Percentiles rank a stretch among this genome's conserved stretches.
These are phyloP conservation scores for Ridgeia piscesae DNA, from an alignment of 1,140 invertebrate species.

Conservation along the genomic window DNA sequence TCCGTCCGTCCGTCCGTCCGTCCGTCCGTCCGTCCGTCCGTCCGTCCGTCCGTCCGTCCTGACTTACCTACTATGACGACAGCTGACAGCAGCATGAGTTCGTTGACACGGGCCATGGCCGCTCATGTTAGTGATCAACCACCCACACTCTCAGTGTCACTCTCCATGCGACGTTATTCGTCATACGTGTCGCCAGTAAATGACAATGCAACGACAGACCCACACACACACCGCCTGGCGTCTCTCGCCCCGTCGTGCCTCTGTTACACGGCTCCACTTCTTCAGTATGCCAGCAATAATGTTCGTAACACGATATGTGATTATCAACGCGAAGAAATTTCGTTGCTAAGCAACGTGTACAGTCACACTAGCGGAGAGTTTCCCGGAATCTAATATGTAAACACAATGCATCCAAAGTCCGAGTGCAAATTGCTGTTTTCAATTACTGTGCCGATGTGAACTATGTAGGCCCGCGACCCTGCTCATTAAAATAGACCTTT, in stretches of 20 bases:
- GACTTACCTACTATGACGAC: neutral
- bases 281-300: neutral
- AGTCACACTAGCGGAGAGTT: neutral
- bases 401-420: neutral
- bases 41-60: neutral
- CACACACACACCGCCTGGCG: too few species aligned
- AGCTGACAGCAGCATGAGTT: neutral
- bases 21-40: too few species aligned
- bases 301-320: neutral
- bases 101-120: neutral
- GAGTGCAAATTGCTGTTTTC: neutral
- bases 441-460: neutral
- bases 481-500: neutral
- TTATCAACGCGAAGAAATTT: neutral
- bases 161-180: neutral
- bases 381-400: neutral
- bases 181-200: neutral
- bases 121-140: too few species aligned
- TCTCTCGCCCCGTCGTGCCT: neutral
- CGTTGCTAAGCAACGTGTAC: neutral
- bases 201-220: too few species aligned
- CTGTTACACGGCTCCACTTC: neutral
- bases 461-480: neutral
- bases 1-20: too few species aligned
- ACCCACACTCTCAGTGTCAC: neutral